phyloP scores from a whole-genome alignment of 2,888 invertebrate genomes.

The Lomographa bimaculata region DNA sequence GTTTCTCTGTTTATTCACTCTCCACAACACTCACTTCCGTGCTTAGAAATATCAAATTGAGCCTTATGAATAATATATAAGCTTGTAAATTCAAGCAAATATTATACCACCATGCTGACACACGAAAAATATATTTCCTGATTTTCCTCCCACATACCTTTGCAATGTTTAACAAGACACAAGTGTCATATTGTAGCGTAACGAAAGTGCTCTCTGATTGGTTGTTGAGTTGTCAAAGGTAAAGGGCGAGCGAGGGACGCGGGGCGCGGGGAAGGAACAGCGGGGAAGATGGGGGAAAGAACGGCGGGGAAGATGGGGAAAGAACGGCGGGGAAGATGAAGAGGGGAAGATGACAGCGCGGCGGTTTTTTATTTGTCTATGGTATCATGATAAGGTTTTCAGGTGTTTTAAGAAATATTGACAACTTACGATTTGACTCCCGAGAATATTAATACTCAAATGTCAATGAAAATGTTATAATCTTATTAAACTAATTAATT shows the following conservation, averaged over 20 bases:
- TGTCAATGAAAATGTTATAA: too few relatives aligned
- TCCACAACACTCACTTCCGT: too few relatives aligned
- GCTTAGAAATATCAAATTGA: too few relatives aligned
- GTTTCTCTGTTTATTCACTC: too few relatives aligned
- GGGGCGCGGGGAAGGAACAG: constrained; percentile 36
- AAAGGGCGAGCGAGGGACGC: constrained; percentile 49
- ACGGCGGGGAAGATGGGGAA: constrained; percentile 31
- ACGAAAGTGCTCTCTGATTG: constrained; percentile 63
- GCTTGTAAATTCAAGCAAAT: too few relatives aligned
- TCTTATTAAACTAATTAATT: too few relatives aligned
- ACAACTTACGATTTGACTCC: too few relatives aligned
- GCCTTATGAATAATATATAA: too few relatives aligned
- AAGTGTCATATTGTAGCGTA: constrained; percentile 46
- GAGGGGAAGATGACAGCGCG: constrained; percentile 13
- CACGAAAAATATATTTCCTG: too few relatives aligned
- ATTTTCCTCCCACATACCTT: too few relatives aligned
- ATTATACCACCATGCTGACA: too few relatives aligned
- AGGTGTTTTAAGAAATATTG: constrained; percentile 23
- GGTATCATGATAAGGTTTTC: constrained; percentile 41
- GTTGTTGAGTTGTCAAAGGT: constrained; percentile 77
- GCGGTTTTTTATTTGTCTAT: constrained; percentile 29
- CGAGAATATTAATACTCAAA: too few relatives aligned
- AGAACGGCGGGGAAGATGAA: constrained; percentile 29
- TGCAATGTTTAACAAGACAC: constrained; percentile 10
- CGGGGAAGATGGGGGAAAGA: constrained; percentile 34